phyloP scores from a whole-genome alignment of 2,113 vertebrate genomes.

The Oncorhynchus gorbuscha region DNA sequence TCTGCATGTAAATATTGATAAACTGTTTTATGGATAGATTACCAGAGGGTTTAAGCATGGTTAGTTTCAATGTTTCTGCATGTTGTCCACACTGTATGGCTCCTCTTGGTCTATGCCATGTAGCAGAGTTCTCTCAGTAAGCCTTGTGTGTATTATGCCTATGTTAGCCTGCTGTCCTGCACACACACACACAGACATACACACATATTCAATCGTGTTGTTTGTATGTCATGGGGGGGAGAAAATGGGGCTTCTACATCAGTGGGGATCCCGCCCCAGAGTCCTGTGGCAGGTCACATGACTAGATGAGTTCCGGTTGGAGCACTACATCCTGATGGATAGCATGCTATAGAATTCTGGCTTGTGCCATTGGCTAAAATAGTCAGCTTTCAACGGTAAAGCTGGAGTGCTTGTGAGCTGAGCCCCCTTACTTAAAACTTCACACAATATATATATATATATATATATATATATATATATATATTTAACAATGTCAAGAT shows the following conservation, averaged over 20 bases:
- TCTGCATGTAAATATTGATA: too few relatives aligned
- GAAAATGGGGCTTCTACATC: not conserved
- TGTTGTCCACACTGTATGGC: not conserved
- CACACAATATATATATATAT: too few relatives aligned
- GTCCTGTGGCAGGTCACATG: conserved; percentile 1
- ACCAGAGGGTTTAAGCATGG: too few relatives aligned
- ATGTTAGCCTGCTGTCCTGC: not conserved
- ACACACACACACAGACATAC: not conserved
- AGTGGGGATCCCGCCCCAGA: not conserved
- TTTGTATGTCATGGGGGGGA: not conserved
- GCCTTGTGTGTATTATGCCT: not conserved
- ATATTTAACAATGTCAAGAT: not conserved
- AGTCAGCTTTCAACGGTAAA: too few relatives aligned
- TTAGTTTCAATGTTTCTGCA: too few relatives aligned
- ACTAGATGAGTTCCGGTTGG: not conserved
- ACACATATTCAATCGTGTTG: not conserved
- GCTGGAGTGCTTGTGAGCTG: too few relatives aligned
- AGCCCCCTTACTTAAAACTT: too few relatives aligned
- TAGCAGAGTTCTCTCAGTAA: not conserved
- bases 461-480: too few relatives aligned
- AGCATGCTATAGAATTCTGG: not conserved
- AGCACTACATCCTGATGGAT: not conserved
- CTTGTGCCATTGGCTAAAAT: not conserved
- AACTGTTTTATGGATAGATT: too few relatives aligned
- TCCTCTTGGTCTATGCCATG: not conserved